phyloP scores from a whole-genome alignment of 1,140 invertebrate genomes.

The Drosophila bifasciata region DNA sequence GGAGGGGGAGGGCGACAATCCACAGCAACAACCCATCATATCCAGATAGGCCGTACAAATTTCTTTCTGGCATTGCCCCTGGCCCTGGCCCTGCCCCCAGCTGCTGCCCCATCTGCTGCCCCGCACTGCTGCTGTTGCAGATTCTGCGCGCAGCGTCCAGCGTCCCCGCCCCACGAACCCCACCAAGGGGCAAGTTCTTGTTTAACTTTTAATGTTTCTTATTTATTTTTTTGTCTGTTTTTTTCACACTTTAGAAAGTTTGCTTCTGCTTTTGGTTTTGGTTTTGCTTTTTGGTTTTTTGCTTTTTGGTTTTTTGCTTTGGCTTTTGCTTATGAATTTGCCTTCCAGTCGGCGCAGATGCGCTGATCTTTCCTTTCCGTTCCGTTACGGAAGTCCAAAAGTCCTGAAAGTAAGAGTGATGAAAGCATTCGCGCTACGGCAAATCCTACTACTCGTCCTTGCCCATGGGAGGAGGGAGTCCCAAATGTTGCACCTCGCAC shows the following conservation, averaged over 20 bases:
- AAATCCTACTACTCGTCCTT: too few relatives aligned
- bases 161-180: slow-evolving; percentile 39
- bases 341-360: too few relatives aligned
- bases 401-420: slow-evolving; percentile 59
- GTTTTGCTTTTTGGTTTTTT: slow-evolving; percentile 58
- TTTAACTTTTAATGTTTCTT: slow-evolving; percentile 60
- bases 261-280: slow-evolving; percentile 55
- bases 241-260: slow-evolving; percentile 70
- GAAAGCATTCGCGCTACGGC: too few relatives aligned
- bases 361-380: too few relatives aligned
- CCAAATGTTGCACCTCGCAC: too few relatives aligned
- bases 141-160: slow-evolving; percentile 58
- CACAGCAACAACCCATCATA: slow-evolving; percentile 17
- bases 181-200: slow-evolving; percentile 48
- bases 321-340: slow-evolving; percentile 13
- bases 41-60: slow-evolving; percentile 72
- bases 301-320: slow-evolving; percentile 53
- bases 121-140: slow-evolving; percentile 40
- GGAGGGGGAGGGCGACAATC: too few relatives aligned
- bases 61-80: slow-evolving; percentile 48
- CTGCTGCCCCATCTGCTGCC: neutral
- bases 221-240: slow-evolving; percentile 30
- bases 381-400: neutral
- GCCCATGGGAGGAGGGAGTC: too few relatives aligned
- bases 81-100: slow-evolving; percentile 31